Evolutionary conservation across 2,113 vertebrate genomes (phyloP).

Genomic region (Ctenomys sociabilis): DNA sequence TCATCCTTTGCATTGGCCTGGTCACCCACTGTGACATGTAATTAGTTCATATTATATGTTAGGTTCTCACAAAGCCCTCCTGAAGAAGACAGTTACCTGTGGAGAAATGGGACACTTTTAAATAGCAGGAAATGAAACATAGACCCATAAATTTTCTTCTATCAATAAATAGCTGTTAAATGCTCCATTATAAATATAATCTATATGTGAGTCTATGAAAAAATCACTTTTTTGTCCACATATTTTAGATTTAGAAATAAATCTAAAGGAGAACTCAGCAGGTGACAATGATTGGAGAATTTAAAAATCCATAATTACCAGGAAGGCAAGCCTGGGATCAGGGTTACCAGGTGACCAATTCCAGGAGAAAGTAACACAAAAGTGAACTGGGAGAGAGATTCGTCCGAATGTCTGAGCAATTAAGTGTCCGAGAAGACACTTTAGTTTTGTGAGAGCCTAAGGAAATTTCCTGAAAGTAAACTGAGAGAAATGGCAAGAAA

Average conservation of each 20-base stretch:
- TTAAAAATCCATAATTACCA: slow-evolving; percentile 62
- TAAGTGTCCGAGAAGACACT: slow-evolving; percentile 52
- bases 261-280: slow-evolving; percentile 40
- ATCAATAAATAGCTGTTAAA: slow-evolving; percentile 30
- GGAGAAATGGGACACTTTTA: not conserved
- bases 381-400: slow-evolving; percentile 34
- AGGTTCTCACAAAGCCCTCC: slow-evolving; percentile 1
- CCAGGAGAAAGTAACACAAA: slow-evolving; percentile 65
- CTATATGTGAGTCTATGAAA: not conserved
- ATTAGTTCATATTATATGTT: not conserved
- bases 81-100: not conserved
- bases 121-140: slow-evolving; percentile 3
- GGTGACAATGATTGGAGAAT: slow-evolving; percentile 34
- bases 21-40: not conserved
- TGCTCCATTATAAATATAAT: not conserved
- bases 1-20: not conserved
- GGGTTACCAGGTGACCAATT: slow-evolving; percentile 80
- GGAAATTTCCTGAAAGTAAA: slow-evolving; percentile 56
- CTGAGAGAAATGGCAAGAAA: not conserved
- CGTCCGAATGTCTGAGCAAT: slow-evolving; percentile 56
- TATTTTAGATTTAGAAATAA: slow-evolving; percentile 55
- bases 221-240: slow-evolving; percentile 5
- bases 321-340: slow-evolving; percentile 63
- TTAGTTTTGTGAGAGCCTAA: slow-evolving; percentile 62
- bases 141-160: slow-evolving; percentile 51